A percentile compares a stretch with the other conserved stretches of the same genome.
These are phyloP conservation scores for Oxycera nigricornis DNA, from an alignment of 2,888 invertebrate species.

Conservation along the genomic window DNA sequence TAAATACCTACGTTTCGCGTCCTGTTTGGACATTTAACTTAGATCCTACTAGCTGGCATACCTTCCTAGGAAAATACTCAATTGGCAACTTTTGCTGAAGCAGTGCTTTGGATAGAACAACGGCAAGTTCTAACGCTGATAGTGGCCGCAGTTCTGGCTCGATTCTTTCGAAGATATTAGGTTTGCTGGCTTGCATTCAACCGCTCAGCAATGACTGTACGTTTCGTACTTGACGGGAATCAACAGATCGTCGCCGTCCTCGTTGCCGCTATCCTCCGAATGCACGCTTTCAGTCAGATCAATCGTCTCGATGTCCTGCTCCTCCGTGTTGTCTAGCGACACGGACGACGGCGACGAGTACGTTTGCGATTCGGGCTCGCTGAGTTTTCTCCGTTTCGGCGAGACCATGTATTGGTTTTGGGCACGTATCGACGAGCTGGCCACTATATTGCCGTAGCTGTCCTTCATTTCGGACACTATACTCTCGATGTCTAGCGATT, in stretches of 20 bases:
- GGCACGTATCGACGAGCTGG: neutral
- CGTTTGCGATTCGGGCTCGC: neutral
- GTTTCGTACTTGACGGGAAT: neutral
- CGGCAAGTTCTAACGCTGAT: too few species aligned
- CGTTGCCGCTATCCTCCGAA: slow-evolving; percentile 43
- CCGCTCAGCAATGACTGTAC: neutral
- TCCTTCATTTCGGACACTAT: slow-evolving; percentile 40
- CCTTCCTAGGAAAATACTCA: too few species aligned
- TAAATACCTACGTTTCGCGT: neutral
- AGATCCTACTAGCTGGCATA: neutral
- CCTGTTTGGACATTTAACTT: neutral
- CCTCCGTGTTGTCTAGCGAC: slow-evolving; percentile 12
- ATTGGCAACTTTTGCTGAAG: too few species aligned
- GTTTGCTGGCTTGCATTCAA: too few species aligned
- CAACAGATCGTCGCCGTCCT: slow-evolving; percentile 29
- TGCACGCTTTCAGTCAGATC: slow-evolving; percentile 45
- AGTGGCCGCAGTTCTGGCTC: too few species aligned
- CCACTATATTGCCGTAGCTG: slow-evolving; percentile 34
- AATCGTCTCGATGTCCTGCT: slow-evolving; percentile 40
- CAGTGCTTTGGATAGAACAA: too few species aligned
- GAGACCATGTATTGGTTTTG: neutral
- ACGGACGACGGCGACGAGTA: slow-evolving; percentile 25
- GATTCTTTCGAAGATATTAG: too few species aligned
- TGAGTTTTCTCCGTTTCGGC: slow-evolving; percentile 25
- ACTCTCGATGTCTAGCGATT: slow-evolving; percentile 43